Percentiles rank a stretch among this genome's conserved stretches.
phyloP scores from a whole-genome alignment of 2,888 invertebrate species.

The Hypomecis atomaria region DNA sequence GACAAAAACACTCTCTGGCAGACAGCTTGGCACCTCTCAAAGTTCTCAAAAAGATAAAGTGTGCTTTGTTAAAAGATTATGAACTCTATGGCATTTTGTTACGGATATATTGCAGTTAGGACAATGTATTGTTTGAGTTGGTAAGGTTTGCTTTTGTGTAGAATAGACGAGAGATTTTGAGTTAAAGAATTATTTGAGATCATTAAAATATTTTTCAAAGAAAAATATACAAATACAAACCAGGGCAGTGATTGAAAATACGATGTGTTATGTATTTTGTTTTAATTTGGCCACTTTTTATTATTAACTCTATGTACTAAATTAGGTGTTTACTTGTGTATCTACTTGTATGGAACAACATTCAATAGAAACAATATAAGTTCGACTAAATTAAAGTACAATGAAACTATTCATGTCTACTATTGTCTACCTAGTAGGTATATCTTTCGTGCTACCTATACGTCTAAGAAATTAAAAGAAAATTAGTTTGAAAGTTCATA shows the following conservation, averaged over 20 bases:
- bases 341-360: no score
- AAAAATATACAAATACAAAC: background rate
- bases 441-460: no score
- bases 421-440: no score
- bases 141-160: conserved; percentile 21
- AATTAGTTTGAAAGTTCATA: conserved; percentile 12
- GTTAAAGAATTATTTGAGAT: background rate
- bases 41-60: conserved; percentile 48
- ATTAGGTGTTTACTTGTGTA: no score
- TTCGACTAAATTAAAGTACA: no score
- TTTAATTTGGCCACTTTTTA: no score
- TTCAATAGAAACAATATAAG: no score
- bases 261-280: no score
- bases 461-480: no score
- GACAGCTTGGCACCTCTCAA: conserved; percentile 80
- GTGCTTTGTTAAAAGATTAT: conserved; percentile 37
- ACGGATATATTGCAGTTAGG: conserved; percentile 23
- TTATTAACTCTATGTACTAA: no score
- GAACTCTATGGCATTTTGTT: conserved; percentile 27
- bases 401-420: no score
- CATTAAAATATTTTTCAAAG: background rate
- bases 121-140: background rate
- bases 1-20: conserved; percentile 57
- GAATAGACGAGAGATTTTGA: conserved; percentile 24
- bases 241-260: no score